Evolutionary conservation across 2,888 invertebrate genomes (phyloP), one percentile per base, ranked within the genome.

Genomic region (Flexamia atlantica): DNA sequence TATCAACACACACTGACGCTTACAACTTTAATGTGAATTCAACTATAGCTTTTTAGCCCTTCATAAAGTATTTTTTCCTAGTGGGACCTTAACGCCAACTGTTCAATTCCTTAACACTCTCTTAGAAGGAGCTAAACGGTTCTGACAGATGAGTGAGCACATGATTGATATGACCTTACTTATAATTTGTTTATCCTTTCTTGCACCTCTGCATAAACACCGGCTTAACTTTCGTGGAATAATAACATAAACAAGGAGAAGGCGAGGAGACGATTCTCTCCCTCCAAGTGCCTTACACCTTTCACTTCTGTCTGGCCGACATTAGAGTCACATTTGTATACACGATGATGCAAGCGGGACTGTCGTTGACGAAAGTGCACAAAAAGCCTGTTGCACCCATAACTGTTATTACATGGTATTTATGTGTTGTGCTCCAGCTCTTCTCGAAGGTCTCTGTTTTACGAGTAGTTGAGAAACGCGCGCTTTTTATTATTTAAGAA

Each of bases 101-200:
- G n/a, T n/a, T n/a, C n/a, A n/a, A n/a, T n/a, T n/a, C n/a, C n/a
- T n/a, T n/a, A n/a, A n/a, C n/a, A n/a, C n/a, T n/a, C n/a, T n/a
- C n/a, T n/a, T n/a, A n/a, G n/a, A n/a, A n/a, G n/a, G n/a, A n/a
- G n/a, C n/a, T n/a, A n/a, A n/a, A n/a, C n/a, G n/a, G n/a, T n/a
- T n/a, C n/a, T n/a, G n/a, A n/a, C n/a, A 50, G 17, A 50, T n/a
- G n/a, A 50, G 50, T 50, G 50, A 50, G n/a, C 50, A 50, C n/a
- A 14, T 50, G 12, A 50, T 3, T 50, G 50, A 50, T 14, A 14
- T 50, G 50, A 50, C 50, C 50, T 50, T 50, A 7, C 17, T n/a
- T 50, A 12, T 50, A 12, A 50, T 50, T 50, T 50, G 50, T 50
- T 50, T 50, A 50, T 50, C 50, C 4, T n/a, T 50, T 12, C 50